Percentiles rank a stretch among this genome's conserved stretches.
These are phyloP conservation scores for Pyrochroa serraticornis DNA, from an alignment of 2,888 invertebrate genomes.

Conservation along the genomic window DNA sequence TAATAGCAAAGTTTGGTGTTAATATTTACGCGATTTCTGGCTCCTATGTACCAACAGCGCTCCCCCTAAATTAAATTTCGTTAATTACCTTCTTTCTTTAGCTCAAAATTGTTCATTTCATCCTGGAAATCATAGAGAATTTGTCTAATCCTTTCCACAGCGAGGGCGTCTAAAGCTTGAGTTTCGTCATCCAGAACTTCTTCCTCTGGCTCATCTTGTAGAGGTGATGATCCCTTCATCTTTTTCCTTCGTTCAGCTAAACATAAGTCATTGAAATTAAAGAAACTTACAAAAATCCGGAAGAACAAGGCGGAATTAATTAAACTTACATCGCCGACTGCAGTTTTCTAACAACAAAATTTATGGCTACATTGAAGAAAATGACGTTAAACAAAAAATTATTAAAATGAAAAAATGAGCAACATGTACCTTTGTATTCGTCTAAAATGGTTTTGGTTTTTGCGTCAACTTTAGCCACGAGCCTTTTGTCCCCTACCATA, in stretches of 20 bases:
- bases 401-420: background rate
- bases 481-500: conserved; percentile 88
- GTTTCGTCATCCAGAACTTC: conserved; percentile 77
- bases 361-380: conserved; percentile 25
- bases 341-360: conserved; percentile 21
- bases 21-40: too few species aligned
- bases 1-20: too few species aligned
- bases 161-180: conserved; percentile 74
- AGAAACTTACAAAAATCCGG: background rate
- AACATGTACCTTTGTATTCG: conserved; percentile 82
- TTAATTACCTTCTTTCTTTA: conserved; percentile 65
- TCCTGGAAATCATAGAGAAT: conserved; percentile 83
- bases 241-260: conserved; percentile 67
- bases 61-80: conserved; percentile 1
- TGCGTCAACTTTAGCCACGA: conserved; percentile 96
- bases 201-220: conserved; percentile 65
- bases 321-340: conserved; percentile 17
- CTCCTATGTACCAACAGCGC: background rate
- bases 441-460: conserved; percentile 95
- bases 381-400: conserved; percentile 18
- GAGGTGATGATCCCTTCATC: conserved; percentile 65
- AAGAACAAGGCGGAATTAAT: background rate
- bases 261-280: conserved; percentile 20
- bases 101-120: conserved; percentile 74
- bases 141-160: conserved; percentile 77